Evolutionary conservation across 2,888 invertebrate genomes (phyloP).

Genomic region (Noctua janthe): DNA sequence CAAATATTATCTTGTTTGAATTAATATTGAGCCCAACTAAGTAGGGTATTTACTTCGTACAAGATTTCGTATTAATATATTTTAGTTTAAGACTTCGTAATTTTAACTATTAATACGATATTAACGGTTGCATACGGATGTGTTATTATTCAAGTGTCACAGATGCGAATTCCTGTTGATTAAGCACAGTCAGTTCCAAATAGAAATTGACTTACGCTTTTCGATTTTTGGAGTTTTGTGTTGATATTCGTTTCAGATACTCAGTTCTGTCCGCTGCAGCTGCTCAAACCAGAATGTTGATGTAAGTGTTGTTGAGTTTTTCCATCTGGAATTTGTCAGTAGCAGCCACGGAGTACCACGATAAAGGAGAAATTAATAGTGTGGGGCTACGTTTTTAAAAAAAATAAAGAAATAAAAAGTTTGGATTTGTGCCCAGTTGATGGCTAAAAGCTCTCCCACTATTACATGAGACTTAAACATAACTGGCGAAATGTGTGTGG

Average conservation of each 20-base stretch:
- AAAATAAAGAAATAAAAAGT: background rate
- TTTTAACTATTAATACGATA: background rate
- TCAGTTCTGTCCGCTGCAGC: background rate
- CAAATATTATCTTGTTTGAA: constrained; percentile 47
- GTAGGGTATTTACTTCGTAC: constrained; percentile 17
- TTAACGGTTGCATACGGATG: background rate
- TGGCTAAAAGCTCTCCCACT: background rate
- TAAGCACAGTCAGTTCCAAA: too few relatives aligned
- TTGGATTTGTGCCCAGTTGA: background rate
- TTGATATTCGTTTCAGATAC: background rate
- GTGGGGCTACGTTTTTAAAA: too few relatives aligned
- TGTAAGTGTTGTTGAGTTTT: background rate
- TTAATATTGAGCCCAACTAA: constrained; percentile 32
- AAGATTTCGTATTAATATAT: constrained; percentile 2
- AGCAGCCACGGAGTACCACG: background rate
- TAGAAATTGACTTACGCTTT: background rate
- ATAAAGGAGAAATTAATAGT: too few relatives aligned
- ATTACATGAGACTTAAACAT: background rate
- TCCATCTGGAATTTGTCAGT: background rate
- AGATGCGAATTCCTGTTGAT: background rate
- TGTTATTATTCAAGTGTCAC: background rate
- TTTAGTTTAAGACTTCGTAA: background rate
- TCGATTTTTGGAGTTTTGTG: background rate
- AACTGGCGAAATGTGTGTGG: background rate
- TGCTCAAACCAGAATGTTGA: background rate